Conservation (phyloP, 2,113 vertebrate genomes). For the Myotis yumanensis region DNA sequence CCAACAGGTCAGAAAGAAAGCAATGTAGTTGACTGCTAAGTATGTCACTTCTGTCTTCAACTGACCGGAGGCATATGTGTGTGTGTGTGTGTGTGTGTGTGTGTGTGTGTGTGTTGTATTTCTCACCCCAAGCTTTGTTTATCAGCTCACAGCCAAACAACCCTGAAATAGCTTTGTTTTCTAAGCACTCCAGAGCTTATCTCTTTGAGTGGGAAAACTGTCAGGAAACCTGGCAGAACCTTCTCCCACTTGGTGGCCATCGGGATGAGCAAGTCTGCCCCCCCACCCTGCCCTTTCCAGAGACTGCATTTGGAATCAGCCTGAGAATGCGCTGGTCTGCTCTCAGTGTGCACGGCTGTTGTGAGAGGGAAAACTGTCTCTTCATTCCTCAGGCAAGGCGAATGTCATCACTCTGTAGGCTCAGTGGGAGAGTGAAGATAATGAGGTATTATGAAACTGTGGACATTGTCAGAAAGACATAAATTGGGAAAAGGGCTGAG, state of each 20-base stretch:
- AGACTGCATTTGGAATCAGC: constrained; percentile 48
- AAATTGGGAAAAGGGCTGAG: constrained; percentile 66
- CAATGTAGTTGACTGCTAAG: constrained; percentile 76
- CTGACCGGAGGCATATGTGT: constrained; percentile 9
- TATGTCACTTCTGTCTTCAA: constrained; percentile 46
- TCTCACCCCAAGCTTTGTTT: constrained; percentile 55
- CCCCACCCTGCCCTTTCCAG: not conserved
- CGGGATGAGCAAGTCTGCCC: constrained; percentile 21
- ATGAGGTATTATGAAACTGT: constrained; percentile 76
- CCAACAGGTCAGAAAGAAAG: constrained; percentile 79
- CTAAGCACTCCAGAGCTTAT: constrained; percentile 35
- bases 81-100: not conserved
- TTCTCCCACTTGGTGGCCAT: constrained; percentile 35
- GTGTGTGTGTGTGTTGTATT: not conserved
- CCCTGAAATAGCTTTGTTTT: constrained; percentile 71
- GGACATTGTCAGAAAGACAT: constrained; percentile 72
- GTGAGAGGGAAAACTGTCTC: constrained; percentile 69
- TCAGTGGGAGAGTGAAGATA: constrained; percentile 75
- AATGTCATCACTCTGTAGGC: constrained; percentile 63
- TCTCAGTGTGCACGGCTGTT: constrained; percentile 51
- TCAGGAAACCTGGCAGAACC: constrained; percentile 57
- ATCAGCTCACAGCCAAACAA: constrained; percentile 71
- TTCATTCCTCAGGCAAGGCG: constrained; percentile 71
- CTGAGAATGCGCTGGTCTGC: constrained; percentile 63
- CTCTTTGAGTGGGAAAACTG: constrained; percentile 52